Evolutionary conservation across 2,888 invertebrate species (phyloP).

Genomic region (Latheticus oryzae): DNA sequence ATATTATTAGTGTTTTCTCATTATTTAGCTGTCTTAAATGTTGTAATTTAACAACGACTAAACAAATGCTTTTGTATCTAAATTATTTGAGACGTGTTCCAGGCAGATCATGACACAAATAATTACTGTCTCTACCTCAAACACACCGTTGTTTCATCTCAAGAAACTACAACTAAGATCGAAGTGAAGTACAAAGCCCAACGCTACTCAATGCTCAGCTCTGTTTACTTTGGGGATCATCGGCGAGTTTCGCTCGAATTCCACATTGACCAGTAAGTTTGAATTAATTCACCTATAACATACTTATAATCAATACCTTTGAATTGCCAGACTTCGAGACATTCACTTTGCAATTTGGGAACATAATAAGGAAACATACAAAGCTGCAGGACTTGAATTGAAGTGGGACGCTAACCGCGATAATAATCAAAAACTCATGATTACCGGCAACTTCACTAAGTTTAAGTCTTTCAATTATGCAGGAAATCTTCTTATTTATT

Average conservation of each 20-base stretch:
- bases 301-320: constrained; percentile 31
- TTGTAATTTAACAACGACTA: constrained; percentile 41
- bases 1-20: constrained; percentile 60
- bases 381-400: constrained; percentile 77
- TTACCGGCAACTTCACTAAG: constrained; percentile 73
- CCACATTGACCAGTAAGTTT: constrained; percentile 80
- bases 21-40: constrained; percentile 59
- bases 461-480: constrained; percentile 73
- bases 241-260: constrained; percentile 77
- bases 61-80: constrained; percentile 20
- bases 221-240: constrained; percentile 74
- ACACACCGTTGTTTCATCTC: constrained; percentile 71
- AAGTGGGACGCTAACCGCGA: constrained; percentile 91
- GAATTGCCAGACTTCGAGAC: constrained; percentile 73
- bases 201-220: constrained; percentile 75
- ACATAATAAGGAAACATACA: constrained; percentile 70
- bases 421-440: constrained; percentile 77
- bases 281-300: constrained; percentile 32
- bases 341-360: constrained; percentile 76
- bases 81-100: constrained; percentile 48
- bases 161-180: constrained; percentile 73
- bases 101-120: constrained; percentile 73
- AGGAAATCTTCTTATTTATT: constrained; percentile 75
- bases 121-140: constrained; percentile 76
- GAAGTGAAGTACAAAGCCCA: constrained; percentile 76